Base-by-base conservation (phyloP, 2,113 vertebrate species). In the Urocolius indicus region DNA sequence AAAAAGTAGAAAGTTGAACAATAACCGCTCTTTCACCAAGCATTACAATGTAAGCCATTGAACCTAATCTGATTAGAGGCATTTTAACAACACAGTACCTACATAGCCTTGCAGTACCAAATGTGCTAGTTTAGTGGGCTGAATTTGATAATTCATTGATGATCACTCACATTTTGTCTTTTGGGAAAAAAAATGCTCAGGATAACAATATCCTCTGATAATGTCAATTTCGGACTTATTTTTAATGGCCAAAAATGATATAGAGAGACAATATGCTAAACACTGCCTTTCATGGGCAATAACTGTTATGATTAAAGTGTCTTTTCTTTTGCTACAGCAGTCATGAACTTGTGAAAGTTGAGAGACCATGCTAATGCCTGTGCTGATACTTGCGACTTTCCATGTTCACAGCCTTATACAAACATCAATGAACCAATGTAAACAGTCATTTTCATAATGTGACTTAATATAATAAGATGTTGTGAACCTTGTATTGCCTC, bases 361-460 rank as follows among this genome's bases (percentile, higher is more conserved):
- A 82, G 77, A 87, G 18, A 82, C 49, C 20, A 4, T 46, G 57
- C 84, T 71, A 76, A 90, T 80, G 52, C 45, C 57, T 72, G 36
- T 49, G 73, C 73, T 95, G 76, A 78, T 90, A 78, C 34, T 84
- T 63, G 48, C 6, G 49, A 54, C 58, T 89, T 82, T 58, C 36
- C 45, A 10, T 76, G 46, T 87, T 95, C 84, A 32, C 54, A 89
- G 54, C 43, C 84, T 62, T 85, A 77, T 69, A 58, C 41, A 87
- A 89, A 82, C 36, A 73, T 58, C 79, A 83, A 62, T 29, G 91
- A 83, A 87, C 59, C 82, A 91, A 66, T 49, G 59, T 83, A 93
- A 96, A 87, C 81, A 92, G 67, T 85, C 27, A 89, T 91, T 96
- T 95, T 89, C 63, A 69, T 95, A 79, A 93, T 32, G 26, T 48